Evolutionary conservation across 2,797 vertebrate species (phyloP).

Genomic region (Poecilia velifera): DNA sequence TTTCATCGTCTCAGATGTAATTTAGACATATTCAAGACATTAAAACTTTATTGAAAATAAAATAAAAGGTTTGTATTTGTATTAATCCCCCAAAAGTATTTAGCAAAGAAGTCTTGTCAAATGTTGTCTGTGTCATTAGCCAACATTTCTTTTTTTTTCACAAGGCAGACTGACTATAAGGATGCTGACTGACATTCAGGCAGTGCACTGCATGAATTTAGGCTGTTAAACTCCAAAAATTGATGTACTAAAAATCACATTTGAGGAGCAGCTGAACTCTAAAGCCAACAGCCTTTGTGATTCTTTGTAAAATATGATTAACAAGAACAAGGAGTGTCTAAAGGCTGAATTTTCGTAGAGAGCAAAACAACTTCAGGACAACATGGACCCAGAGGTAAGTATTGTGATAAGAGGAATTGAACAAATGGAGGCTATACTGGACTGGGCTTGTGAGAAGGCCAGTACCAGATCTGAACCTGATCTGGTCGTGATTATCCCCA

Average conservation of each 20-base stretch:
- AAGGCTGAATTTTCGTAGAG: background rate
- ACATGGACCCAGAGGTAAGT: background rate
- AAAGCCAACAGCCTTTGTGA: background rate
- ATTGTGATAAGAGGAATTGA: background rate
- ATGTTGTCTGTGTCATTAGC: background rate
- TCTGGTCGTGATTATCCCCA: background rate
- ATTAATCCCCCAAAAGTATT: background rate
- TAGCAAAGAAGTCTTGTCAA: background rate
- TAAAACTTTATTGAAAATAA: background rate
- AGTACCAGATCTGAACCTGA: background rate
- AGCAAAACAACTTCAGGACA: background rate
- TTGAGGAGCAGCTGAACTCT: background rate
- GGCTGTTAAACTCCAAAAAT: background rate
- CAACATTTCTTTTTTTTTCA: background rate
- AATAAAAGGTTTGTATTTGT: background rate
- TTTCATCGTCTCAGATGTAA: background rate
- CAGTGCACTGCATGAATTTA: background rate
- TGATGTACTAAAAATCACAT: background rate
- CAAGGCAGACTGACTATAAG: background rate
- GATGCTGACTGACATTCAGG: background rate
- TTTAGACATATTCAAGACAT: background rate
- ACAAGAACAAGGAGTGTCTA: background rate
- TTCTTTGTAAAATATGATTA: background rate
- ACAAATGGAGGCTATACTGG: background rate
- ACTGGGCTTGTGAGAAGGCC: background rate